Base-by-base conservation (phyloP, 1,140 invertebrate species). In the Trypoxylus dichotomus region DNA sequence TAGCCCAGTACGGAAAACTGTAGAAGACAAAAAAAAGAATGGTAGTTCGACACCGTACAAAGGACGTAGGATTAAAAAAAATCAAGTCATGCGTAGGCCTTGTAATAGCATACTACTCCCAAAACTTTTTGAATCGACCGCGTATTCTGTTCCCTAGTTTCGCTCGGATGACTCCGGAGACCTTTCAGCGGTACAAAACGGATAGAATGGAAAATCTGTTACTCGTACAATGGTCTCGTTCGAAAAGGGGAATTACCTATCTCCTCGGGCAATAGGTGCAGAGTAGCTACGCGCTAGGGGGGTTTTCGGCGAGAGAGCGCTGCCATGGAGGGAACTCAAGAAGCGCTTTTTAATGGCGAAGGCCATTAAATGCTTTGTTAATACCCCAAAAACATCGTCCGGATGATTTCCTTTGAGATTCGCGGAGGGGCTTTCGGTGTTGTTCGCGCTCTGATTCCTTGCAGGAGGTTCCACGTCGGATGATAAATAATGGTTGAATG, bases 291-390 rank as follows among this genome's bases (percentile, higher is more conserved):
- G 42, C 15, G 10, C 42, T 8, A 43, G 42, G 42, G 42, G 10
- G 7, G 42, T 43, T 54, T 54, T 19, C 47, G n/a, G 19, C 47
- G 19, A 54, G 47, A 15, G 47, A n/a, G 47, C 47, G 47, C 47
- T 37, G 19, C 43, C 47, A 6, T 15, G 47, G 47, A 19, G 47
- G 47, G 47, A 19, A 19, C 19, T 54, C 19, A 54, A 54, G 47
- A 54, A 54, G 19, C 47, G 47, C 47, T 54, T 54, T 54, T 54
- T 54, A 54, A 54, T 54, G 47, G 47, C 6, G 47, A 15, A 54
- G 19, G 47, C 47, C 47, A 54, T 54, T 54, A 54, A 54, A 54
- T 54, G 47, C 47, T 54, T 54, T 54, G 47, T 54, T 54, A 54
- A 54, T 54, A 54, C 47, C 19, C 19, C n/a, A n/a, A 19, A 54